Conservation (phyloP, 2,888 invertebrate genomes). For the Bellardia bayeri region DNA sequence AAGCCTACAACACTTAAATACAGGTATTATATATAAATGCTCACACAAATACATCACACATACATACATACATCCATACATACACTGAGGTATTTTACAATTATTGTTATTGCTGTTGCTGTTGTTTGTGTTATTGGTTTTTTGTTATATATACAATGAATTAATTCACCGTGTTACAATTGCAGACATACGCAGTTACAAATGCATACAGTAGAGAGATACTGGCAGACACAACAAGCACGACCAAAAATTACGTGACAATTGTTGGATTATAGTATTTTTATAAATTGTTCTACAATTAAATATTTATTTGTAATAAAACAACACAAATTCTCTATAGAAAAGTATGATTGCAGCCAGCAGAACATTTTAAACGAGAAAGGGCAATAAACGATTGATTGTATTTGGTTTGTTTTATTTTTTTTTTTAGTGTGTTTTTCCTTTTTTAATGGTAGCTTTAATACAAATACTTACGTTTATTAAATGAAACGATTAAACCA, state of each 20-base stretch:
- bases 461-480: constrained; percentile 36
- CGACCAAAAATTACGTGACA: constrained; percentile 72
- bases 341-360: neutral
- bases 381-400: constrained; percentile 37
- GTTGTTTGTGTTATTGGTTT: constrained; percentile 29
- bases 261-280: constrained; percentile 72
- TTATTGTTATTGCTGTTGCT: constrained; percentile 61
- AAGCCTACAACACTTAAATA: constrained; percentile 34
- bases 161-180: constrained; percentile 49
- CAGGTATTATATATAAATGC: constrained; percentile 34
- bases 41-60: neutral
- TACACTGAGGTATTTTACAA: constrained; percentile 51
- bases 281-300: constrained; percentile 69
- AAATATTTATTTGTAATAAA: constrained; percentile 68
- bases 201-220: neutral
- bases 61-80: neutral
- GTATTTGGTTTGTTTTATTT: constrained; percentile 11
- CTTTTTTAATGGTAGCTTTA: constrained; percentile 15
- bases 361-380: neutral
- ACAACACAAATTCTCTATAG: neutral
- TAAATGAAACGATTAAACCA: constrained; percentile 38
- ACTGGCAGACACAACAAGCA: neutral
- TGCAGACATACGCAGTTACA: constrained; percentile 1
- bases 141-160: constrained; percentile 40
- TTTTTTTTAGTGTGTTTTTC: neutral